A percentile compares a stretch with the other conserved stretches of the same genome.
These are phyloP conservation scores for Ethmia dodecea DNA, from an alignment of 2,888 invertebrate genomes.

Conservation along the genomic window DNA sequence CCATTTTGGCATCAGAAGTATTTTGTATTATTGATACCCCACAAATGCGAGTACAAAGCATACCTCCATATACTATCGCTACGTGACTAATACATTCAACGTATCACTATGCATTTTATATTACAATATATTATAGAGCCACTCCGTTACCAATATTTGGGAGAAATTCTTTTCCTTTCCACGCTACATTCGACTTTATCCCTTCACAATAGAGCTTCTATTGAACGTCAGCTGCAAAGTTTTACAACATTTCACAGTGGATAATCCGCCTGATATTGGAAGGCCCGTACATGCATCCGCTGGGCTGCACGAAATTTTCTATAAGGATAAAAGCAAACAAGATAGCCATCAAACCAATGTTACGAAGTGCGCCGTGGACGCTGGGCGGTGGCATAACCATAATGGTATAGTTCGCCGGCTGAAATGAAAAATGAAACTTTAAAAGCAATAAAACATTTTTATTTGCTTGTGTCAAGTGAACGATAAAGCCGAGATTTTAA, in stretches of 20 bases:
- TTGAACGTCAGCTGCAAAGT: conserved; percentile 30
- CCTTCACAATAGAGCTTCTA: conserved; percentile 28
- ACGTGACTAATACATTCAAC: conserved; percentile 65
- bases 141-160: conserved; percentile 75
- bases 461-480: conserved; percentile 41
- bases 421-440: conserved; percentile 32
- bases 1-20: too few relatives aligned
- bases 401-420: conserved; percentile 3
- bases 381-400: conserved; percentile 8
- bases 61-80: conserved; percentile 28
- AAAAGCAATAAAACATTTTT: conserved; percentile 46
- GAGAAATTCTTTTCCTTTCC: conserved; percentile 41
- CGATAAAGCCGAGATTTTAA: conserved; percentile 42
- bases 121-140: conserved; percentile 62
- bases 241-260: conserved; percentile 63
- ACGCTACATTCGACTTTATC: conserved; percentile 42
- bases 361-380: conserved; percentile 49
- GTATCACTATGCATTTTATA: conserved; percentile 71
- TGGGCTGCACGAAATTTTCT: conserved; percentile 75
- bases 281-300: conserved; percentile 71
- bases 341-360: conserved; percentile 69
- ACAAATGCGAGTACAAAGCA: conserved; percentile 49
- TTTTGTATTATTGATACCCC: too few relatives aligned
- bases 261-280: conserved; percentile 75
- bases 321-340: conserved; percentile 77